Conservation (phyloP, 1,140 invertebrate species). For the Glomeris maerens region DNA sequence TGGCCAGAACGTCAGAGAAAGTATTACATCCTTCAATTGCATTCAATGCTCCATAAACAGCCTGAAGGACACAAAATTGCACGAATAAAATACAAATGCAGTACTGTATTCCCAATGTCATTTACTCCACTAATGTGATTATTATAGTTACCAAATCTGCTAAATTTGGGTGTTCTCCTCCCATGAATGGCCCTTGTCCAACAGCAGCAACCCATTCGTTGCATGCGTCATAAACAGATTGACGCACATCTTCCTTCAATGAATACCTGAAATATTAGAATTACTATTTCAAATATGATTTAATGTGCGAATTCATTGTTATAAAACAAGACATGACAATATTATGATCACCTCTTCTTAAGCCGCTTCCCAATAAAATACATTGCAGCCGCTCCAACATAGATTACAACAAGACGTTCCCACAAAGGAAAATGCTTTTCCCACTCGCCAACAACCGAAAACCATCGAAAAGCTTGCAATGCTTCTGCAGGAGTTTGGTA, state of each 20-base stretch:
- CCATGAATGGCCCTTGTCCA: conserved; percentile 56
- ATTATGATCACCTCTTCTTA: conserved; percentile 56
- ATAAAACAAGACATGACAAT: conserved; percentile 7
- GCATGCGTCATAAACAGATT: conserved; percentile 77
- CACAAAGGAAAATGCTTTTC: conserved; percentile 67
- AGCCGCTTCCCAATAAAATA: conserved; percentile 77
- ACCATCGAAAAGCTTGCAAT: conserved; percentile 78
- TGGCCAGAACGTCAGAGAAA: conserved; percentile 62
- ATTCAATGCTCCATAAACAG: conserved; percentile 81
- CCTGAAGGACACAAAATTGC: conserved; percentile 31
- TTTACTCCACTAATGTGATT: background rate
- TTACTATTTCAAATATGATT: background rate
- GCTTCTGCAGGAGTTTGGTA: conserved; percentile 76
- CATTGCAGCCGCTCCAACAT: conserved; percentile 87
- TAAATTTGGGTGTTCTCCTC: conserved; percentile 70
- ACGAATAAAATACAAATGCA: conserved; percentile 10
- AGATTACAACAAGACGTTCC: conserved; percentile 77
- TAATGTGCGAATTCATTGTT: background rate
- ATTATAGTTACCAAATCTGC: conserved; percentile 54
- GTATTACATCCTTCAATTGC: conserved; percentile 91
- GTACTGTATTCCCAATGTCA: conserved; percentile 10
- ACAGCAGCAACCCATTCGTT: conserved; percentile 62
- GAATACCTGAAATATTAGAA: conserved; percentile 53
- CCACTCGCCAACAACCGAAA: conserved; percentile 82
- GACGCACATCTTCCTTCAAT: conserved; percentile 72